These are phyloP conservation scores for Acrobasis suavella DNA, from an alignment of 2,888 invertebrate genomes.

Conservation along the genomic window DNA sequence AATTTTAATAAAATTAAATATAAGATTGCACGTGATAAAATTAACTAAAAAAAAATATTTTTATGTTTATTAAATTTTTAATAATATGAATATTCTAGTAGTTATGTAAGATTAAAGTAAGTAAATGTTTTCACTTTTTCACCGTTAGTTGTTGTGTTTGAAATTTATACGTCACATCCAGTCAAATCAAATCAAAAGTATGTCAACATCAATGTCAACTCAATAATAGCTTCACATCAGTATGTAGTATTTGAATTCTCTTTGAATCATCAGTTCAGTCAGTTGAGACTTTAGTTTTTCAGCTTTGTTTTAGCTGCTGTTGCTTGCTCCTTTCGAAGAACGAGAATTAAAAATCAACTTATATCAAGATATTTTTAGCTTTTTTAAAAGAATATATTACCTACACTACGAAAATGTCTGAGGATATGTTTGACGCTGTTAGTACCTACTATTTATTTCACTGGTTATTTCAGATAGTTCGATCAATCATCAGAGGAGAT, in stretches of 20 bases:
- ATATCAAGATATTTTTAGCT: neutral
- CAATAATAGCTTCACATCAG: too few species aligned
- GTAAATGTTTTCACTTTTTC: neutral
- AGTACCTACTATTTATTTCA: constrained; percentile 28
- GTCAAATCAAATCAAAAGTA: too few species aligned
- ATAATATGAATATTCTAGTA: neutral
- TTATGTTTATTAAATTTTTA: neutral
- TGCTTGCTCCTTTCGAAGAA: neutral
- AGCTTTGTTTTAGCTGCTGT: neutral
- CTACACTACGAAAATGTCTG: constrained; percentile 35
- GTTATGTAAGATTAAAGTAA: neutral
- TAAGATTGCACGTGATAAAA: too few species aligned
- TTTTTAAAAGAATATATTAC: neutral
- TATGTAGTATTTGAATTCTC: too few species aligned
- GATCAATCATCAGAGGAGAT: neutral
- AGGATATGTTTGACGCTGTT: constrained; percentile 46
- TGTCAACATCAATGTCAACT: neutral
- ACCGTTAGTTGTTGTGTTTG: neutral
- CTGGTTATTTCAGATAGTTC: neutral
- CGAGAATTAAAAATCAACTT: neutral
- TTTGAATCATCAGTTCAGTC: too few species aligned
- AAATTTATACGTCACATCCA: neutral
- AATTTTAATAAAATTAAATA: neutral
- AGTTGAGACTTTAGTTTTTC: too few species aligned
- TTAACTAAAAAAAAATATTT: too few species aligned